These are phyloP conservation scores for Panurus biarmicus DNA, from an alignment of 2,113 vertebrate species.

Conservation along the genomic window DNA sequence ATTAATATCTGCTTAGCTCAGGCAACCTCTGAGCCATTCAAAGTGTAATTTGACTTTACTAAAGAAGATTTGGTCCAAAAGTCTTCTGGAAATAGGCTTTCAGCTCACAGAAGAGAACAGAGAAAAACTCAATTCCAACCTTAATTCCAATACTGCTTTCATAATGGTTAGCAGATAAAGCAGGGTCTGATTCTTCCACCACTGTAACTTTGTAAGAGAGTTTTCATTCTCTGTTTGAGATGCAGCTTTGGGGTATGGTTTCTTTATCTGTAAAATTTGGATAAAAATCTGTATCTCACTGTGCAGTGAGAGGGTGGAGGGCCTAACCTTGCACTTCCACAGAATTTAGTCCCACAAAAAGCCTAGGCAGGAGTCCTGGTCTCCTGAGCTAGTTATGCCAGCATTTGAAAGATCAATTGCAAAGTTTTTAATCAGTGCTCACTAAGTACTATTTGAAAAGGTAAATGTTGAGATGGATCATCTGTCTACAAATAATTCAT, in stretches of 20 bases:
- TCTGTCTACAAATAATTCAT: conserved; percentile 32
- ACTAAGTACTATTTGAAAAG: conserved; percentile 13
- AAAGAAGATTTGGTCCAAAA: background rate
- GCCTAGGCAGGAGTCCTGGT: background rate
- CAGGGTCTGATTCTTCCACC: background rate
- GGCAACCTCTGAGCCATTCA: background rate
- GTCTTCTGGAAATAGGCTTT: background rate
- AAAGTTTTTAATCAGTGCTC: background rate
- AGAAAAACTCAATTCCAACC: background rate
- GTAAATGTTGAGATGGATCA: conserved; percentile 40
- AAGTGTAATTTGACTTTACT: background rate
- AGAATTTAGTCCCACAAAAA: background rate
- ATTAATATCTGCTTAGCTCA: background rate
- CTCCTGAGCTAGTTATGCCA: background rate
- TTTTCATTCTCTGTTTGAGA: background rate
- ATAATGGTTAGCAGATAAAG: background rate
- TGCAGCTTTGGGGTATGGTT: background rate
- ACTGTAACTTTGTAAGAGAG: background rate
- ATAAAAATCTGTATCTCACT: background rate
- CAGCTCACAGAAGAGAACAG: background rate
- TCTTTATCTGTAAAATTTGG: background rate
- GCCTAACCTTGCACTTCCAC: background rate
- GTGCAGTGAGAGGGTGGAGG: background rate
- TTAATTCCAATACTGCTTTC: background rate
- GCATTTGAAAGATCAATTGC: background rate